Evolutionary conservation across 2,113 vertebrate genomes (phyloP), one percentile per base, ranked within the genome.

Genomic region (Phoxinus phoxinus): DNA sequence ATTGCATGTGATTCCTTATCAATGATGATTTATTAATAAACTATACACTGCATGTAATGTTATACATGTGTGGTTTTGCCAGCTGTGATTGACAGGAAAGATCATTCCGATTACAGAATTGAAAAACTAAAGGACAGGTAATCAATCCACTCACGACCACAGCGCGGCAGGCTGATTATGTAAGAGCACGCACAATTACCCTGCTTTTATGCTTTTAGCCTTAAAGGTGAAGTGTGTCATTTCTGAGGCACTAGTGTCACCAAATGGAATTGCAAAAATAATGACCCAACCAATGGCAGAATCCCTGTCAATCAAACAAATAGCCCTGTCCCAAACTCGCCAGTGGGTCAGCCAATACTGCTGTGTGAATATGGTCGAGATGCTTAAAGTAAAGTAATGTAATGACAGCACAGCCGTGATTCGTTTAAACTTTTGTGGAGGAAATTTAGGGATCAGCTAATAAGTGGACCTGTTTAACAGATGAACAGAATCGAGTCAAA

Each of bases 121-220:
- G 41, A 74, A 27, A 48, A 74, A 48, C 72, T 48, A 74, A n/a
- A 46, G 71, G 71, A 17, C 71, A 74, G n/a, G 35, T n/a, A 46
- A 74, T 48, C 71, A 74, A 25, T 74, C 71, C 71, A 27, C 37
- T 25, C n/a, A 9, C 2, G 11, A 25, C 41, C 41, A 27, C 72
- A 74, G n/a, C n/a, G 17, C 25, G 41, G 41, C 3, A 27, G 41
- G 41, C 23, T 27, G 71, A 21, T 72, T n/a, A n/a, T n/a, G 37
- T 13, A 72, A n/a, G 19, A 46, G 71, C 17, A 56, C 3, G 0
- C 71, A 25, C 41, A 48, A 74, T 74, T 74, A 74, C 41, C n/a
- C 71, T 17, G 71, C n/a, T 74, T 46, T 74, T 48, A 74, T 74
- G 71, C 71, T 74, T 48, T 74, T 74, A 74, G n/a, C 41, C 23